phyloP scores from a whole-genome alignment of 92 coral and sea anemone genomes.

The Parazoanthus darwini region DNA sequence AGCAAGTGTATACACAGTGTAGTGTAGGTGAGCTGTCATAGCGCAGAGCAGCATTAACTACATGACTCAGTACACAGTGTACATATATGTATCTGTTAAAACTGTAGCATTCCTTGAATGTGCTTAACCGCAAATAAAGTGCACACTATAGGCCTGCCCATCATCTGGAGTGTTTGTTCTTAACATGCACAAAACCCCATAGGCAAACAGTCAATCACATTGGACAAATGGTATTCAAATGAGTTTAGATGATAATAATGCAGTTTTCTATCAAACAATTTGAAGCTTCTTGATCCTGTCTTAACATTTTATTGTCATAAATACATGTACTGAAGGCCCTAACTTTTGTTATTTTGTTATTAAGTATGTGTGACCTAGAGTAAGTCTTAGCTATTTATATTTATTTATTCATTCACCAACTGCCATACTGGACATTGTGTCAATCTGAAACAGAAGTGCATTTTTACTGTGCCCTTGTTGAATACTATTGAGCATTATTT shows the following conservation, averaged over 20 bases:
- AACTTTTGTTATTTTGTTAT: conserved; percentile 12
- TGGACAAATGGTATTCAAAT: conserved; percentile 16
- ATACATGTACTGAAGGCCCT: neutral
- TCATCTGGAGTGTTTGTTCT: neutral
- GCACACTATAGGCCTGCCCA: conserved; percentile 22
- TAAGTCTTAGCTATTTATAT: neutral
- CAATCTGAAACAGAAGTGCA: conserved; percentile 2
- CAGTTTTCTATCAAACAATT: conserved; percentile 5
- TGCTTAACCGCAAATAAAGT: conserved; percentile 10
- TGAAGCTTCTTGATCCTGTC: conserved; percentile 19
- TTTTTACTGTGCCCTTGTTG: conserved; percentile 20
- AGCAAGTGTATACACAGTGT: conserved; percentile 11
- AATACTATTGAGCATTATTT: neutral
- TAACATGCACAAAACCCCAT: neutral
- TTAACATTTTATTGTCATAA: neutral
- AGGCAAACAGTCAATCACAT: neutral
- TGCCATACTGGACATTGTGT: neutral
- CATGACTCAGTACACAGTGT: neutral
- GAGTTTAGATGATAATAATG: conserved; percentile 9
- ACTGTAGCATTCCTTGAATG: conserved; percentile 13
- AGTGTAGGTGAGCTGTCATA: neutral
- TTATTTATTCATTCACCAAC: neutral
- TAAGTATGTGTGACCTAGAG: neutral
- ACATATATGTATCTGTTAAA: neutral
- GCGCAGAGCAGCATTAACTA: conserved; percentile 22